Evolutionary conservation across 2,888 invertebrate genomes (phyloP), one percentile per base, ranked within the genome.

Genomic region (Drosophila antonietae): DNA sequence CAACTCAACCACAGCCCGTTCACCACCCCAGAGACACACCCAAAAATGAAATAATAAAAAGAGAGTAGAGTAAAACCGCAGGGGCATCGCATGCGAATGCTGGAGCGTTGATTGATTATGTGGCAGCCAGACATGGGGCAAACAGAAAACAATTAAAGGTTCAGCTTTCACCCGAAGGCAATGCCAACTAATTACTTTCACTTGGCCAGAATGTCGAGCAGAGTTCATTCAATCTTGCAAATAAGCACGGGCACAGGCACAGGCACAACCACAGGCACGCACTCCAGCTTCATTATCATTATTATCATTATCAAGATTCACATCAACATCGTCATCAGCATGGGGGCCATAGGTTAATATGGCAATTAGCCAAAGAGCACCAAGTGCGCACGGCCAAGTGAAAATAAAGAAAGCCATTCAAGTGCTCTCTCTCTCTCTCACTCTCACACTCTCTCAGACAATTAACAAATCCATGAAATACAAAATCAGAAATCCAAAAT

Each of bases 151-250:
- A 89, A 89, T 88, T 81, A 81, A 87, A 89, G 75, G 77, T 76
- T 73, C 75, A 73, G 85, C 90, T 85, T 89, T 89, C 88, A 88
- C 83, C 83, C 84, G 57, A 46, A 52, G 84, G 89, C 88, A 73
- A 71, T 53, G 67, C 53, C 55, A 71, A 66, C 75, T 80, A 88
- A 89, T 82, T 82, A 85, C 88, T 85, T 89, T 89, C 89, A 89
- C 89, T 81, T 78, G 75, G 57, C 33, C 51, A 61, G 66, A 65
- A 75, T 68, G 31, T 68, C 65, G 68, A 74, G 72, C 80, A 69
- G 61, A 72, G 53, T 80, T 80, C 61, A 68, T 80, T 80, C 61
- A 68, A 67, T 71, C 63, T 75, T 59, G 63, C 67, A 68, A 69
- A 69, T 51, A 59, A 57, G 57, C 55, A 15, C 84, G 68, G 15